Evolutionary conservation across 2,888 invertebrate species (phyloP), one percentile per base, ranked within the genome.

Genomic region (Coleophora flavipennella): DNA sequence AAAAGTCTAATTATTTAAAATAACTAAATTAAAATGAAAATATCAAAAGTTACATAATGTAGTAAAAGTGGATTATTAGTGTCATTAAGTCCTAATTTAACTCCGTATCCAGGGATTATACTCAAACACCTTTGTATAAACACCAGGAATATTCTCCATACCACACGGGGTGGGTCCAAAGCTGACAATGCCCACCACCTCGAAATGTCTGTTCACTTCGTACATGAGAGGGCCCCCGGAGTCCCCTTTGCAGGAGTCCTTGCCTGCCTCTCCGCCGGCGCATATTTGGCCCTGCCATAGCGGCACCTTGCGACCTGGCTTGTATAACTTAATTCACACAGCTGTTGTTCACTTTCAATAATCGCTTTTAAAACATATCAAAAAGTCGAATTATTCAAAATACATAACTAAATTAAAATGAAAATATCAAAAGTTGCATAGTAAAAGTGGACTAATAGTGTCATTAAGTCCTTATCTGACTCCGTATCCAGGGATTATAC

Each of bases 161-260:
- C 90, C 90, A 52, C 91, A 91, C 0, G 85, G 85, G 0, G 79
- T 74, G 0, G 89, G 88, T 1, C 91, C 91, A 50, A 87, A 90
- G 9, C 90, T 90, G 10, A 90, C 89, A 2, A 91, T 66, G 0
- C 90, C 91, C 0, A 62, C 43, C 0, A 63, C 55, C 32, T 76
- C 75, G 13, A 60, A 62, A 1, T 40, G 46, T 8, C 54, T 54
- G 4, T 50, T 55, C 13, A 61, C 65, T 8, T 72, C 59, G 9
- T 59, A 61, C 84, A 89, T 89, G 2, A 90, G 70, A 0, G 90
- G 89, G 0, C 90, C 90, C 0, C 90, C 90, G 27, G 88, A 88
- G 53, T 90, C 90, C 0, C 90, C 89, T 31, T 77, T 65, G 52
- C 90, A 90, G 1, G 89, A 87, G 61, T 90, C 90, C 49, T 80